Percentiles rank a stretch among this genome's conserved stretches.
phyloP scores from a whole-genome alignment of 1,140 invertebrate genomes.

The Zaprionus gabonicus region DNA sequence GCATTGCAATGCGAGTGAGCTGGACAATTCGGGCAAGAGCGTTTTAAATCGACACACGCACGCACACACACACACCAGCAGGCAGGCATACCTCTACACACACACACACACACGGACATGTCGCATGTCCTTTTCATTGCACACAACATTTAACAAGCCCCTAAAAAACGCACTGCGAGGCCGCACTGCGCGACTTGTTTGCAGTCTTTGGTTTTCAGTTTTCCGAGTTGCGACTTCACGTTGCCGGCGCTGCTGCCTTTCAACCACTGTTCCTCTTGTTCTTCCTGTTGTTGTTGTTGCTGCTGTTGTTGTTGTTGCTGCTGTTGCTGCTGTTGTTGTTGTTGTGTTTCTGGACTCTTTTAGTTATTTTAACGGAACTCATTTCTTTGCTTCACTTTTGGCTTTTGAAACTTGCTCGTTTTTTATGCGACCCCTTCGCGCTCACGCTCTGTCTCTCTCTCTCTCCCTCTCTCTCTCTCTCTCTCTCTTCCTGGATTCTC shows the following conservation, averaged over 20 bases:
- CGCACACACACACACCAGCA: slow-evolving; percentile 5
- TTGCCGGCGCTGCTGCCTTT: slow-evolving; percentile 28
- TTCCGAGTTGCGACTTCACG: slow-evolving; percentile 43
- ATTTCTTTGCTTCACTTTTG: slow-evolving; percentile 73
- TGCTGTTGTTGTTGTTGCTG: neutral
- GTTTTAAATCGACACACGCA: slow-evolving; percentile 37
- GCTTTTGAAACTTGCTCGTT: slow-evolving; percentile 60
- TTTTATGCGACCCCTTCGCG: slow-evolving; percentile 26
- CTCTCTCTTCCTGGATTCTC: neutral
- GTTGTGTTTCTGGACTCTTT: slow-evolving; percentile 15
- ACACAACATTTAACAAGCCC: slow-evolving; percentile 58
- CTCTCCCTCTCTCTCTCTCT: slow-evolving; percentile 9
- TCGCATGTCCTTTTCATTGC: slow-evolving; percentile 73
- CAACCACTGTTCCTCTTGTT: neutral
- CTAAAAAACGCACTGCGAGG: slow-evolving; percentile 33
- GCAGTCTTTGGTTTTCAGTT: slow-evolving; percentile 20
- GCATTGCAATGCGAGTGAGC: slow-evolving; percentile 38
- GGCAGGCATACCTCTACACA: neutral
- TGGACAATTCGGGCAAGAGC: slow-evolving; percentile 58
- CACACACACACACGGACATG: slow-evolving; percentile 28
- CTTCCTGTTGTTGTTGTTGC: too few relatives aligned
- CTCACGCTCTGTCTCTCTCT: slow-evolving; percentile 14
- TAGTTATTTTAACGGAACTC: slow-evolving; percentile 56
- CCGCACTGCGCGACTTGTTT: neutral
- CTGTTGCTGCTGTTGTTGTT: slow-evolving; percentile 12